phyloP scores from a whole-genome alignment of 2,113 vertebrate genomes.

The Mungos mungo region DNA sequence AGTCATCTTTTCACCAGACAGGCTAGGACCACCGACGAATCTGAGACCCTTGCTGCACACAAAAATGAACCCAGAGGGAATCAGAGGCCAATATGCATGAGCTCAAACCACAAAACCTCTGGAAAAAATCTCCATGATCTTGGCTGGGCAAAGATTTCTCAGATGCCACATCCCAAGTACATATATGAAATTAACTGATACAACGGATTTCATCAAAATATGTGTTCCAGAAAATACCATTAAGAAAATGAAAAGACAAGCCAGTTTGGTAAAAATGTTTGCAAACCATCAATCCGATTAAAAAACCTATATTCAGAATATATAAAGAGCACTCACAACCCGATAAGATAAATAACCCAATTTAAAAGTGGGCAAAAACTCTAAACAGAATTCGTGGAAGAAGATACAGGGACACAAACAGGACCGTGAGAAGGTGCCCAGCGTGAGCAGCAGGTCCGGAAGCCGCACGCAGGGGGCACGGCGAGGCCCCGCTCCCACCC shows the following conservation, averaged over 20 bases:
- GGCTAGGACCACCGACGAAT: background rate
- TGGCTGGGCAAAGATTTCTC: background rate
- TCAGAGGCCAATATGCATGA: background rate
- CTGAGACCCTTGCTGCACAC: background rate
- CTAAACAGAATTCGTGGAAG: background rate
- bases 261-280: background rate
- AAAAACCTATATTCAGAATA: background rate
- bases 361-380: background rate
- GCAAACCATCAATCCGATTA: background rate
- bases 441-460: too few species aligned
- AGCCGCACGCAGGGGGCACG: too few species aligned
- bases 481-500: too few species aligned
- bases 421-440: background rate
- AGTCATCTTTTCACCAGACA: rapidly evolving
- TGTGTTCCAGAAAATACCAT: background rate
- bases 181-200: background rate
- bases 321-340: background rate
- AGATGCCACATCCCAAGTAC: background rate
- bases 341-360: background rate
- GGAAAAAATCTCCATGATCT: background rate
- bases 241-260: background rate
- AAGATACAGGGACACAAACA: background rate
- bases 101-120: background rate
- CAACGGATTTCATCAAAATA: background rate
- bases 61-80: background rate